Evolutionary conservation across 2,888 invertebrate genomes (phyloP).

Genomic region (Thymelicus lineola): DNA sequence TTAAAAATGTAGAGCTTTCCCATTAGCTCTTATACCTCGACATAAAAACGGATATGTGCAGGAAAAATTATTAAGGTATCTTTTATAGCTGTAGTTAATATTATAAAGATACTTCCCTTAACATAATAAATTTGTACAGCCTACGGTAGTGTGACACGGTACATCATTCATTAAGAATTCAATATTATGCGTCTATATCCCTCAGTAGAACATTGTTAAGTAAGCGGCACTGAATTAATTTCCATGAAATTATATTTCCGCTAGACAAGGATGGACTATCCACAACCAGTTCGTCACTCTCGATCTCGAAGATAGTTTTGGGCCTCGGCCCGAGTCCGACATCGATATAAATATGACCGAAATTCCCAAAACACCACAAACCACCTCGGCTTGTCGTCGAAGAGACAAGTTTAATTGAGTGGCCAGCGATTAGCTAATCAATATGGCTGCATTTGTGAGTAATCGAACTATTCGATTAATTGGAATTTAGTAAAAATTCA

Average conservation of each 20-base stretch:
- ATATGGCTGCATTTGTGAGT: constrained; percentile 82
- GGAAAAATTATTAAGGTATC: too few species aligned
- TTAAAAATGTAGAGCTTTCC: too few species aligned
- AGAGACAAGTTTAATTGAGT: constrained; percentile 66
- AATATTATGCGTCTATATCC: constrained; percentile 53
- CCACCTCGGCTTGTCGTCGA: constrained; percentile 73
- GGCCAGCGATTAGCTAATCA: constrained; percentile 82
- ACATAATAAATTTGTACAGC: not conserved
- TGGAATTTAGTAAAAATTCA: not conserved
- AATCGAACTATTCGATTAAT: constrained; percentile 35
- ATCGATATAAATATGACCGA: constrained; percentile 79
- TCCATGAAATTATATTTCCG: constrained; percentile 65
- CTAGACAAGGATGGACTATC: constrained; percentile 71
- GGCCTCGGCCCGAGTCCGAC: constrained; percentile 56
- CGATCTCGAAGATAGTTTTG: constrained; percentile 60
- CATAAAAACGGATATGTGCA: too few species aligned
- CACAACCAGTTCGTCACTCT: constrained; percentile 68
- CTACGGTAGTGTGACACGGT: not conserved
- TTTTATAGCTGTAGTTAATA: too few species aligned
- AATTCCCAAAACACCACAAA: constrained; percentile 67
- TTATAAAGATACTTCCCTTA: too few species aligned
- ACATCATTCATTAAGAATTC: constrained; percentile 49
- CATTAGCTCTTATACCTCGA: too few species aligned
- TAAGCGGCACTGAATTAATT: constrained; percentile 72
- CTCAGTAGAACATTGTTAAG: constrained; percentile 60